Conservation (phyloP, 1,140 invertebrate genomes). For the Rhyacophila brunnea region DNA sequence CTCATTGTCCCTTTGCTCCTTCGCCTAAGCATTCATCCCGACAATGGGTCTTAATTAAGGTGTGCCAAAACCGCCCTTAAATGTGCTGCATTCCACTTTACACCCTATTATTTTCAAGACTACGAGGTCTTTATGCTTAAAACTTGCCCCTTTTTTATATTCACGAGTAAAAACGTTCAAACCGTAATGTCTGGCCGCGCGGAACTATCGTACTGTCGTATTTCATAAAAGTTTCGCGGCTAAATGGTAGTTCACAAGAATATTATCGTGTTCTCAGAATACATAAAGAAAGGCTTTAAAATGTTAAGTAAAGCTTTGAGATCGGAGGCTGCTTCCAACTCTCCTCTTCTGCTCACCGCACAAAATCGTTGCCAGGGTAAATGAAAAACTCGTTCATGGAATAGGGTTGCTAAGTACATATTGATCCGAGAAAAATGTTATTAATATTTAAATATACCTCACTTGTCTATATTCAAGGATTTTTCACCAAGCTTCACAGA, state of each 20-base stretch:
- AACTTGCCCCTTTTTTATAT: constrained; percentile 14
- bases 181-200: constrained; percentile 22
- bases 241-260: constrained; percentile 34
- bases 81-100: constrained; percentile 15
- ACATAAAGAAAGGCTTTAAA: constrained; percentile 31
- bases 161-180: constrained; percentile 18
- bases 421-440: no score
- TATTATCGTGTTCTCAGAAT: constrained; percentile 33
- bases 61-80: constrained; percentile 8
- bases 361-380: not conserved
- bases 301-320: constrained; percentile 14
- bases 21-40: not conserved
- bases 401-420: no score
- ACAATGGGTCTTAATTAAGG: constrained; percentile 13
- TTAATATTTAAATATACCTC: no score
- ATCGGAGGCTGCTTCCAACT: not conserved
- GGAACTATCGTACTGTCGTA: constrained; percentile 30
- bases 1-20: no score
- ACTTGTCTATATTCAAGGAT: no score
- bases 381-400: not conserved
- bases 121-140: not conserved
- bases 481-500: no score
- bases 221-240: constrained; percentile 32
- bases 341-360: not conserved
- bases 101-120: constrained; percentile 14